Conservation (phyloP, 2,113 vertebrate species). For the Nibea albiflora region DNA sequence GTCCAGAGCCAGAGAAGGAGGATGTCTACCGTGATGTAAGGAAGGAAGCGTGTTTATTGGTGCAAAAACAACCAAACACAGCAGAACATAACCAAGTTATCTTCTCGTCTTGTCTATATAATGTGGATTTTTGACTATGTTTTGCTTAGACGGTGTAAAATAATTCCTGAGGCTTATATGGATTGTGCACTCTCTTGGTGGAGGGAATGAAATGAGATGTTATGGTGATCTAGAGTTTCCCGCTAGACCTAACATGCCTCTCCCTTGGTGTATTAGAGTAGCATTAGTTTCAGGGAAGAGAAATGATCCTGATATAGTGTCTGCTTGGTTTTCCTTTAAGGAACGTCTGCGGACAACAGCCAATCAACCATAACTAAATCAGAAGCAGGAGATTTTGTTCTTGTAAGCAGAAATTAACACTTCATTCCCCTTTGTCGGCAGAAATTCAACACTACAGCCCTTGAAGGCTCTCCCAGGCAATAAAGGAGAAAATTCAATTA, state of each 20-base stretch:
- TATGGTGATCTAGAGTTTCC: constrained; percentile 83
- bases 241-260: constrained; percentile 69
- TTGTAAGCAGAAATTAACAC: constrained; percentile 90
- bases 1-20: constrained; percentile 18
- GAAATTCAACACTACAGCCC: constrained; percentile 84
- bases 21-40: constrained; percentile 12
- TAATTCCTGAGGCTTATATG: constrained; percentile 80
- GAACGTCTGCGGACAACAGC: constrained; percentile 79
- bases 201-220: constrained; percentile 76
- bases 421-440: constrained; percentile 87
- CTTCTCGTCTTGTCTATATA: constrained; percentile 65
- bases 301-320: constrained; percentile 70
- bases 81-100: constrained; percentile 78
- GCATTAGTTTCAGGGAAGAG: constrained; percentile 82
- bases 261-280: constrained; percentile 78
- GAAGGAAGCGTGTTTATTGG: constrained; percentile 51
- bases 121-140: constrained; percentile 74
- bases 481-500: constrained; percentile 81
- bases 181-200: constrained; percentile 74
- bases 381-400: constrained; percentile 82
- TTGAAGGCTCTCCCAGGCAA: constrained; percentile 75
- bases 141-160: constrained; percentile 89
- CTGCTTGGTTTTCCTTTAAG: constrained; percentile 82
- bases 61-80: constrained; percentile 76
- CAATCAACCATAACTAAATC: constrained; percentile 85